Evolutionary conservation across 2,888 invertebrate species (phyloP), one percentile per base, ranked within the genome.

Genomic region (Alentia gelatinosa): DNA sequence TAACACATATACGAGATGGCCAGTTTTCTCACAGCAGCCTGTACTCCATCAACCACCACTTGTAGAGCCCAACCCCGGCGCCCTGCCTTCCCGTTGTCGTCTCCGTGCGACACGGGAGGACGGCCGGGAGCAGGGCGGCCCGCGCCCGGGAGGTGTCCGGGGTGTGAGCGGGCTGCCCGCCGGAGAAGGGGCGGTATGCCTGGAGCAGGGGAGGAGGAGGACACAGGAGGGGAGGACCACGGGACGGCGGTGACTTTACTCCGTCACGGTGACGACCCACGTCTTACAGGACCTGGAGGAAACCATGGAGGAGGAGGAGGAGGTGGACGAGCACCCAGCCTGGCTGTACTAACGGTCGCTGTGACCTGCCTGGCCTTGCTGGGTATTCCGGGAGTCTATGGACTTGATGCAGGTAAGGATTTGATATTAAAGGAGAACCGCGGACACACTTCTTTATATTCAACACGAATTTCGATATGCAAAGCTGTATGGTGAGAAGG

Each of bases 381-480:
- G 30, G 68, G 68, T 30, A 1, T 68, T 26, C 68, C 68, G 1
- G 33, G 30, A 26, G 68, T 30, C 12, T 5, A 26, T 5, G 68
- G 68, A 68, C 68, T 68, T 68, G 68, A 68, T 68, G 68, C 68
- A 68, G 68, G 68, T 68, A 68, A 68, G 68, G 56, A n/a, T n/a
- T n/a, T n/a, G n/a, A n/a, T n/a, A n/a, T n/a, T n/a, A n/a, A n/a
- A n/a, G n/a, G n/a, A n/a, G n/a, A n/a, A n/a, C n/a, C n/a, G n/a
- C n/a, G n/a, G n/a, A n/a, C n/a, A n/a, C n/a, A n/a, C n/a, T n/a
- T n/a, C n/a, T n/a, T n/a, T n/a, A n/a, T n/a, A n/a, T n/a, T n/a
- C n/a, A n/a, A n/a, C n/a, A n/a, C n/a, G n/a, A n/a, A n/a, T n/a
- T n/a, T n/a, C n/a, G n/a, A n/a, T n/a, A n/a, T n/a, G n/a, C n/a